These are phyloP conservation scores for Slavum lentiscoides DNA, from an alignment of 2,888 invertebrate genomes.

Conservation along the genomic window DNA sequence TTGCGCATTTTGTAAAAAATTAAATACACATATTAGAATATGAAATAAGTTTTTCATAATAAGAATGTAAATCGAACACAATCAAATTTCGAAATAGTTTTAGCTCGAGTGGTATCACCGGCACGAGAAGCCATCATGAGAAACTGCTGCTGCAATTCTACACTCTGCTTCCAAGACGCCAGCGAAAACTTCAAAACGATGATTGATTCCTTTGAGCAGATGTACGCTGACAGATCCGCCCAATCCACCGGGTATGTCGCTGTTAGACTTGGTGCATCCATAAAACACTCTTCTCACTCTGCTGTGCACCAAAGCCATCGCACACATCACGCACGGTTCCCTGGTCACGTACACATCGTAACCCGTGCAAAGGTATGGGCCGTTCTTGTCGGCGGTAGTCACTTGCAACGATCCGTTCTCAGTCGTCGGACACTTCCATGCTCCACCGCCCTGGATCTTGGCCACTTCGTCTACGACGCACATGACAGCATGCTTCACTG, in stretches of 20 bases:
- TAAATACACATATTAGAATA: no score
- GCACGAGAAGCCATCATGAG: not conserved
- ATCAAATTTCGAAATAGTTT: no score
- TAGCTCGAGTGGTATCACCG: no score
- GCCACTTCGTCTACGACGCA: conserved; percentile 84
- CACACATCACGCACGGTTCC: conserved; percentile 93
- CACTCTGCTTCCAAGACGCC: conserved; percentile 58
- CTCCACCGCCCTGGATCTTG: conserved; percentile 65
- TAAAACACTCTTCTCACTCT: conserved; percentile 82
- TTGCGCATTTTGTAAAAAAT: no score
- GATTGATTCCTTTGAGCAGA: conserved; percentile 78
- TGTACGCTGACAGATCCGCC: conserved; percentile 76
- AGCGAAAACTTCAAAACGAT: conserved; percentile 86
- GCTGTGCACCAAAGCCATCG: conserved; percentile 94
- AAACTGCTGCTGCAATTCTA: not conserved
- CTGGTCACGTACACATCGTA: conserved; percentile 79
- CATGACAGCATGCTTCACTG: conserved; percentile 83
- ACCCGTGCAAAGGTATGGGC: conserved; percentile 82
- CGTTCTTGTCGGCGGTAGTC: conserved; percentile 43
- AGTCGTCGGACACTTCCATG: not conserved
- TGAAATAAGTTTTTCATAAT: no score
- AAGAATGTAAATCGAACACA: no score
- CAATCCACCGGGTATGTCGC: conserved; percentile 69
- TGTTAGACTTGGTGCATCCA: conserved; percentile 60
- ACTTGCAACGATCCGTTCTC: not conserved